Conservation (phyloP, 1,140 invertebrate species). For the Lepidurus packardi region DNA sequence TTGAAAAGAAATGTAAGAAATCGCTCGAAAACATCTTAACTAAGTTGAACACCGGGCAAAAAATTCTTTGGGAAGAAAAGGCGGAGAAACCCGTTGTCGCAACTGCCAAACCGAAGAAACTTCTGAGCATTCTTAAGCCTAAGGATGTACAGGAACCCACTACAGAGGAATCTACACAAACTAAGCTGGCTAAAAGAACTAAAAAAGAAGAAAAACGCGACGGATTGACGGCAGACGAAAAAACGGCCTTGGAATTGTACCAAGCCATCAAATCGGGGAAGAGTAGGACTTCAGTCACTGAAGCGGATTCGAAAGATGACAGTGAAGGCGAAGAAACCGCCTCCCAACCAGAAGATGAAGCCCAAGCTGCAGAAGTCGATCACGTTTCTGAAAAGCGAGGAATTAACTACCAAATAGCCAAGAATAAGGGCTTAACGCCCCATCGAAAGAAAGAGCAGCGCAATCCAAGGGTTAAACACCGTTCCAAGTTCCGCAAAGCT, state of each 20-base stretch:
- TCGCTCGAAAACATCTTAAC: constrained; percentile 55
- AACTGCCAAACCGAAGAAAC: constrained; percentile 40
- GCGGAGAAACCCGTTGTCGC: constrained; percentile 35
- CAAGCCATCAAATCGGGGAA: constrained; percentile 41
- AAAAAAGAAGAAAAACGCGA: constrained; percentile 32
- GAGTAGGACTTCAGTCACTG: constrained; percentile 13
- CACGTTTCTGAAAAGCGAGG: constrained; percentile 58
- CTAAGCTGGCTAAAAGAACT: constrained; percentile 40
- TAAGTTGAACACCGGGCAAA: constrained; percentile 39
- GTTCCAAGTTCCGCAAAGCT: constrained; percentile 83
- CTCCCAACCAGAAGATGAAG: constrained; percentile 28
- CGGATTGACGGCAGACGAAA: constrained; percentile 41
- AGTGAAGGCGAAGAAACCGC: constrained; percentile 35
- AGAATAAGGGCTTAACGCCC: constrained; percentile 89
- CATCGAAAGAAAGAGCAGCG: constrained; percentile 80
- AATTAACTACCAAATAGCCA: constrained; percentile 88
- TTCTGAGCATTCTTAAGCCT: constrained; percentile 39
- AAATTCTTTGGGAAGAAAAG: constrained; percentile 32
- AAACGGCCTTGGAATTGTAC: constrained; percentile 41
- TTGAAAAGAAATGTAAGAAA: constrained; percentile 57
- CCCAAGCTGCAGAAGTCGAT: constrained; percentile 38
- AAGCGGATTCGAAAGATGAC: constrained; percentile 38
- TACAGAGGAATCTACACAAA: constrained; percentile 37
- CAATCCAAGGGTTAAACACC: constrained; percentile 90
- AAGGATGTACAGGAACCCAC: neutral